Conservation (phyloP, 1,140 invertebrate genomes). For the Phthorimaea operculella region DNA sequence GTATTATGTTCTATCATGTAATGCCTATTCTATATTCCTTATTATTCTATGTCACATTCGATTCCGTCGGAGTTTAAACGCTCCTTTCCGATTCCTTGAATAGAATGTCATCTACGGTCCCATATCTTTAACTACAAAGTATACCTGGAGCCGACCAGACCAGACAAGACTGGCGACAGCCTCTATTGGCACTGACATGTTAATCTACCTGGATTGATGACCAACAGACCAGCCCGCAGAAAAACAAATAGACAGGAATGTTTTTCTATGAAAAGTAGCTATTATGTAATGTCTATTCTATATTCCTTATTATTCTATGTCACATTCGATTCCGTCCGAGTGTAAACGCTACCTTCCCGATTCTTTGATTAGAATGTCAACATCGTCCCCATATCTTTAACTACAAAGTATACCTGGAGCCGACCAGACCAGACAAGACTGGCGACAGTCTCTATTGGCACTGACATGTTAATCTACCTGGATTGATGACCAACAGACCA, state of each 20-base stretch:
- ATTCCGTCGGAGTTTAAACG: too few relatives aligned
- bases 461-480: constrained; percentile 13
- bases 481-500: constrained; percentile 1
- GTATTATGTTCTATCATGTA: too few relatives aligned
- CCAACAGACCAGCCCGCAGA: background rate
- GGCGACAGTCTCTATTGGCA: constrained; percentile 34
- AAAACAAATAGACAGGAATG: background rate
- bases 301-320: too few relatives aligned
- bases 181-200: constrained; percentile 17
- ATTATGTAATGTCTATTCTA: too few relatives aligned
- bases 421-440: constrained; percentile 25
- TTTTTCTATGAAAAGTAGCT: background rate
- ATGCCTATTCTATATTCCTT: too few relatives aligned
- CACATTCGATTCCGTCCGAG: too few relatives aligned
- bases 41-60: too few relatives aligned
- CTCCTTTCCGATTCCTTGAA: too few relatives aligned
- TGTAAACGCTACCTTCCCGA: background rate
- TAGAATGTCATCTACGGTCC: too few relatives aligned
- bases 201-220: constrained; percentile 15
- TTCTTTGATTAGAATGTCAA: background rate
- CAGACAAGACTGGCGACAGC: constrained; percentile 37
- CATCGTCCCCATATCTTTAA: constrained; percentile 6
- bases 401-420: constrained; percentile 15
- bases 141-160: constrained; percentile 10
- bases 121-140: too few relatives aligned